These are phyloP conservation scores for Barnardius zonarius DNA, from an alignment of 2,113 vertebrate species.

Conservation along the genomic window DNA sequence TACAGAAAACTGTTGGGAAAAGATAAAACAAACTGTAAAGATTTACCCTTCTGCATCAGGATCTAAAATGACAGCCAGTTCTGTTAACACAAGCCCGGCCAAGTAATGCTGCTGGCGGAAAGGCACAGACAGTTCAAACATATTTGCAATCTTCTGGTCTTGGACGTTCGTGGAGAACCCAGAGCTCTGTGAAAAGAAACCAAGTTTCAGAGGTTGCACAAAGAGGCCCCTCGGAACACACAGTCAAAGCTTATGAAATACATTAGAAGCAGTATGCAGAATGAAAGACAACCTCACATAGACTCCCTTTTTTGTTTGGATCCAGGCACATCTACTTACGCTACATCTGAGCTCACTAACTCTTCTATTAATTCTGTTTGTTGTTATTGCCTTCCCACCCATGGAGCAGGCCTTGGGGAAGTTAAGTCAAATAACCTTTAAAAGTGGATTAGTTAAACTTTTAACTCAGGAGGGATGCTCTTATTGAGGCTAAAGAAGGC, in stretches of 20 bases:
- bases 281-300: background rate
- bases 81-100: slow-evolving; percentile 91
- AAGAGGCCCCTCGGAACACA: background rate
- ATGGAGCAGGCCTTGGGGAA: background rate
- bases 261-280: background rate
- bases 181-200: slow-evolving; percentile 84
- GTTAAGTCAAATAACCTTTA: slow-evolving; percentile 12
- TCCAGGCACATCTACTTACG: background rate
- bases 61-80: slow-evolving; percentile 93
- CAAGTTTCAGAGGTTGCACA: background rate
- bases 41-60: slow-evolving; percentile 95
- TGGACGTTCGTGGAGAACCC: slow-evolving; percentile 96
- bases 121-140: slow-evolving; percentile 97
- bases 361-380: background rate
- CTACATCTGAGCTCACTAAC: background rate
- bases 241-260: background rate
- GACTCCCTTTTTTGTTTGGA: background rate
- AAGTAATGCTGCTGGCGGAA: slow-evolving; percentile 97
- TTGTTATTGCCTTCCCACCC: background rate
- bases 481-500: background rate
- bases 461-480: background rate
- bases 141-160: slow-evolving; percentile 98
- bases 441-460: background rate
- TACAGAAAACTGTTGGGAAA: background rate
- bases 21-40: background rate